These are phyloP conservation scores for Luperina nickerlii DNA, from an alignment of 2,888 invertebrate genomes.

Conservation along the genomic window DNA sequence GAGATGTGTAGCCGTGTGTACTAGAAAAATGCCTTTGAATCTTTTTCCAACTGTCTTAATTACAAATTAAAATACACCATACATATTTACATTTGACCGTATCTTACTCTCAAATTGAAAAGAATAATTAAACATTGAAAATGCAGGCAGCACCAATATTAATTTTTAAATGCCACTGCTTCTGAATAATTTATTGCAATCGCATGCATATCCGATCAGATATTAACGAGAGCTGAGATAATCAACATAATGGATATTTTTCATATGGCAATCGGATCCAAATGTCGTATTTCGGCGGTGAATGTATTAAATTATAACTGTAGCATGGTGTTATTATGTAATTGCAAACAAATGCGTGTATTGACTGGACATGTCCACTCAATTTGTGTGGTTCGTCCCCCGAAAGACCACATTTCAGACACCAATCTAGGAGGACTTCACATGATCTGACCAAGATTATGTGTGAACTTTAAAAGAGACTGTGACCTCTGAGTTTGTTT, in stretches of 20 bases:
- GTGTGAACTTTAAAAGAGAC: too few species aligned
- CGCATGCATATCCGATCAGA: slow-evolving; percentile 34
- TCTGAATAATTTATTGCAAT: slow-evolving; percentile 41
- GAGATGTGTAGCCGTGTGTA: too few species aligned
- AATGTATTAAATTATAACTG: slow-evolving; percentile 6
- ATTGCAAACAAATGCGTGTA: background rate
- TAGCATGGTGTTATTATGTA: background rate
- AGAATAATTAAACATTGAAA: slow-evolving; percentile 9
- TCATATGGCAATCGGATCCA: slow-evolving; percentile 27
- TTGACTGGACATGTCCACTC: background rate
- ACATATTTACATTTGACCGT: background rate
- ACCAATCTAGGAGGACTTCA: background rate
- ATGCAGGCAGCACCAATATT: background rate
- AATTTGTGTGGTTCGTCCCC: background rate
- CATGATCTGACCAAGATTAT: too few species aligned
- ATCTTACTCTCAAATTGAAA: slow-evolving; percentile 24
- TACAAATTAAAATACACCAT: too few species aligned
- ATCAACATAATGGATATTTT: slow-evolving; percentile 37
- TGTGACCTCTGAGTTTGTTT: too few species aligned
- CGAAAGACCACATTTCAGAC: background rate
- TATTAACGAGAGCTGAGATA: slow-evolving; percentile 22
- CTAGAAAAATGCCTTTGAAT: too few species aligned
- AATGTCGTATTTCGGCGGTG: slow-evolving; percentile 17
- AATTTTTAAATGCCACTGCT: slow-evolving; percentile 22
- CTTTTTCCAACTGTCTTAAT: background rate